These are phyloP conservation scores for Aplysina aerophoba DNA, from an alignment of 37 sponge, comb jelly and placozoan genomes.

Conservation along the genomic window DNA sequence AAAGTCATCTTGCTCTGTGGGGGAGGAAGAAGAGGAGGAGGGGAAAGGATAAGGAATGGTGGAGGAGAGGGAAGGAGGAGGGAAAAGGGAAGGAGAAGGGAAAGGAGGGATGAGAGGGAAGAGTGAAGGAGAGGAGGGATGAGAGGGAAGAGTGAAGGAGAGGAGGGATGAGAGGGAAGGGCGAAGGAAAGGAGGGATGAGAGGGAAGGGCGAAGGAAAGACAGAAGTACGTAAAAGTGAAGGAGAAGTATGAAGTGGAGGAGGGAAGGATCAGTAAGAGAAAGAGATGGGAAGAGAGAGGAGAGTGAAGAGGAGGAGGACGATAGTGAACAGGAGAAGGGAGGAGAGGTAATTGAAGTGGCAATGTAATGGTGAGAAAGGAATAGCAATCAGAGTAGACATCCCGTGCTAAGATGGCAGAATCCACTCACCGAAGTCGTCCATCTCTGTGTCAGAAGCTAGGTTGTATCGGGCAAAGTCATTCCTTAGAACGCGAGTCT, in stretches of 20 bases:
- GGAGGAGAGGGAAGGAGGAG: no score
- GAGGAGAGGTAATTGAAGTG: no score
- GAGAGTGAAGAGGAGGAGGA: no score
- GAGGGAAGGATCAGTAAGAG: neutral
- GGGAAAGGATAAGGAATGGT: no score
- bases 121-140: neutral
- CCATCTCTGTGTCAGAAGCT: slow-evolving; percentile 56
- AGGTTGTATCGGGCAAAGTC: slow-evolving; percentile 90
- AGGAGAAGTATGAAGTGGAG: neutral
- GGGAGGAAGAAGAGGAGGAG: neutral
- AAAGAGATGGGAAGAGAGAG: slow-evolving; percentile 13
- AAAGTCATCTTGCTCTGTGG: slow-evolving; percentile 78
- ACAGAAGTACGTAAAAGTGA: neutral
- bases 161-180: no score
- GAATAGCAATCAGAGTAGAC: no score
- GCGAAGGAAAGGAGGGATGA: no score
- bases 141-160: no score
- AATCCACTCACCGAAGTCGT: slow-evolving; percentile 61
- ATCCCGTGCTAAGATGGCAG: no score
- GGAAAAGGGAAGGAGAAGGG: neutral
- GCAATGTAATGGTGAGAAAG: no score
- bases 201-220: no score
- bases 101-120: neutral
- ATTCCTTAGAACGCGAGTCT: slow-evolving; percentile 79
- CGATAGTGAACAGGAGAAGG: no score